These are phyloP conservation scores for Dendroctonus valens DNA, from an alignment of 1,140 invertebrate genomes.

Conservation along the genomic window DNA sequence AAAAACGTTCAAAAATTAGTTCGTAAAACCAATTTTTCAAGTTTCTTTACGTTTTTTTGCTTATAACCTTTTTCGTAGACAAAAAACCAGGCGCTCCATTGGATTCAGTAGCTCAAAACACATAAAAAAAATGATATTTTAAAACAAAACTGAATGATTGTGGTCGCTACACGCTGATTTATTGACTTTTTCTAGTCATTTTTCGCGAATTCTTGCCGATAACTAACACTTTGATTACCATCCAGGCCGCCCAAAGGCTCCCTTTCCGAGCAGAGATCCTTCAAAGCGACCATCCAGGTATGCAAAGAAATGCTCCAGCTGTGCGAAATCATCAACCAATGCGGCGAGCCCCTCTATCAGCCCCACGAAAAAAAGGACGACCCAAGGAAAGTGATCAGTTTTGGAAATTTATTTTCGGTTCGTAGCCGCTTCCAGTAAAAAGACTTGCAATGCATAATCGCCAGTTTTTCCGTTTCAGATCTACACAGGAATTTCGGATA, in stretches of 20 bases:
- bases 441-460: background rate
- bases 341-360: constrained; percentile 65
- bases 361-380: constrained; percentile 55
- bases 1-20: too few species aligned
- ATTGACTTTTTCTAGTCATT: too few species aligned
- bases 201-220: too few species aligned
- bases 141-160: too few species aligned
- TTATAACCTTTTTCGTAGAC: too few species aligned
- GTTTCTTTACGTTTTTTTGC: too few species aligned
- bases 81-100: too few species aligned
- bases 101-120: too few species aligned
- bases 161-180: too few species aligned
- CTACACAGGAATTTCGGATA: constrained; percentile 91
- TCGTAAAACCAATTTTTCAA: too few species aligned
- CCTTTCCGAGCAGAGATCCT: constrained; percentile 83
- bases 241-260: constrained; percentile 83
- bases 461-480: constrained; percentile 59
- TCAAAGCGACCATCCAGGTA: constrained; percentile 84
- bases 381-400: constrained; percentile 73
- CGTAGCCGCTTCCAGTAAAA: constrained; percentile 38
- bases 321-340: constrained; percentile 86
- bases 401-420: constrained; percentile 87
- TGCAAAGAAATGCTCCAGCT: constrained; percentile 87
- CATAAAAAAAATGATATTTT: too few species aligned
- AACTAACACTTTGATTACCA: constrained; percentile 6